A percentile compares a stretch with the other conserved stretches of the same genome.
Evolutionary conservation across 2,113 vertebrate genomes (phyloP).

Genomic region (Vicugna pacos): DNA sequence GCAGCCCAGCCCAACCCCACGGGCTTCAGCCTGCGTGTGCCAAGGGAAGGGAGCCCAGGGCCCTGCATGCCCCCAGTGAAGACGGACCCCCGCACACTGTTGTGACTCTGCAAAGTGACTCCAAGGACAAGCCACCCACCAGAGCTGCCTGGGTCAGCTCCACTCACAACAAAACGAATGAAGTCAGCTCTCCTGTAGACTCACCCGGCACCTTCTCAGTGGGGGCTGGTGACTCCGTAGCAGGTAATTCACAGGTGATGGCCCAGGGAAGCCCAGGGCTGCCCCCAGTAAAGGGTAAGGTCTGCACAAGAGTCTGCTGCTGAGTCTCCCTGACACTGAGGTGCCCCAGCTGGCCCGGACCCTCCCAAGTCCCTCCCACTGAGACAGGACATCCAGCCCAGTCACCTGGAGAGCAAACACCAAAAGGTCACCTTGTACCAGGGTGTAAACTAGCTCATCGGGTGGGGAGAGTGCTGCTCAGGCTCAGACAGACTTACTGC

Average conservation of each 20-base stretch:
- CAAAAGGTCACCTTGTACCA: neutral
- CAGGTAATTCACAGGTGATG: neutral
- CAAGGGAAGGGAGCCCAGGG: neutral
- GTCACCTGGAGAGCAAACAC: neutral
- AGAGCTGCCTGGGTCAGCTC: neutral
- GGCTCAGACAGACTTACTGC: neutral
- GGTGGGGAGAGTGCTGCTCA: neutral
- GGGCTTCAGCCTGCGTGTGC: neutral
- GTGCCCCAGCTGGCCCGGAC: neutral
- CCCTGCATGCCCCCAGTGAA: accelerated
- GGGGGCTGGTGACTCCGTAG: neutral
- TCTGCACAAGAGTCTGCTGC: neutral
- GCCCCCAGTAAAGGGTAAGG: neutral
- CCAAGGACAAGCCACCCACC: neutral
- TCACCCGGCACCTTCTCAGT: neutral
- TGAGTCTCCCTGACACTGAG: neutral
- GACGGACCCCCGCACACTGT: neutral
- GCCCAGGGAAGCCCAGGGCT: neutral
- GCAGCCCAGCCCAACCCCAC: too few relatives aligned
- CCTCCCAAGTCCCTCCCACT: neutral
- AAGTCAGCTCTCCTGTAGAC: neutral
- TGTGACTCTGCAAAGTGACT: neutral
- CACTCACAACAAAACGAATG: neutral
- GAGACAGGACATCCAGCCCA: neutral
- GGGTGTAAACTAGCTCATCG: neutral